Conservation (phyloP, 1,140 invertebrate genomes). For the Nixonia krombeini region DNA sequence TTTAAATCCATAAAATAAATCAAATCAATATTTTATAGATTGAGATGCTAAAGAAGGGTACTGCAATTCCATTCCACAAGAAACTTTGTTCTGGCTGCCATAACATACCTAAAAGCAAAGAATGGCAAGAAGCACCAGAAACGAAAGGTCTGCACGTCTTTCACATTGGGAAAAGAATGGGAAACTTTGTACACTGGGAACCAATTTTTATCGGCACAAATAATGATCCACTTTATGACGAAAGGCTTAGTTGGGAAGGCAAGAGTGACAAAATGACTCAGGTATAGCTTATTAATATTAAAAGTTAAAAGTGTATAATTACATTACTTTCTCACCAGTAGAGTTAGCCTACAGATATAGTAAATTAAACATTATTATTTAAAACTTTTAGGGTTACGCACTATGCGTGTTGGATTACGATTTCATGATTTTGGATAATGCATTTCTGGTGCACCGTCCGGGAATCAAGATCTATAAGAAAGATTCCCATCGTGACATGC, state of each 20-base stretch:
- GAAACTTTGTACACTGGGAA: conserved; percentile 89
- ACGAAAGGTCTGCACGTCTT: conserved; percentile 83
- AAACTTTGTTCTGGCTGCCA: conserved; percentile 91
- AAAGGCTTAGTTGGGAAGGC: conserved; percentile 89
- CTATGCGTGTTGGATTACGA: conserved; percentile 91
- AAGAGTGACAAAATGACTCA: conserved; percentile 96
- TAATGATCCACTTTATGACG: conserved; percentile 89
- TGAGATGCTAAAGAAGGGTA: conserved; percentile 81
- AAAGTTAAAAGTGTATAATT: too few species aligned
- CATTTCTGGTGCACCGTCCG: conserved; percentile 89
- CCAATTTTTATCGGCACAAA: conserved; percentile 91
- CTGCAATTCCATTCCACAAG: conserved; percentile 92
- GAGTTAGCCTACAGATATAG: too few species aligned
- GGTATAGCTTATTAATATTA: conserved; percentile 73
- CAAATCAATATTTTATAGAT: conserved; percentile 63
- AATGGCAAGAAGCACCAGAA: conserved; percentile 83
- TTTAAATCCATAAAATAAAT: conserved; percentile 1
- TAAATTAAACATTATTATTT: too few species aligned
- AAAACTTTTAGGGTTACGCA: conserved; percentile 83
- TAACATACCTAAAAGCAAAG: conserved; percentile 86
- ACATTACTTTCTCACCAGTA: too few species aligned
- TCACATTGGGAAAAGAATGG: conserved; percentile 85
- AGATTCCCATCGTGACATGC: conserved; percentile 80
- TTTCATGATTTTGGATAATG: conserved; percentile 91
- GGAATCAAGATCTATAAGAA: conserved; percentile 87